Evolutionary conservation across 2,888 invertebrate species (phyloP), one percentile per base, ranked within the genome.

Genomic region (Zhuqinia jingwanae): DNA sequence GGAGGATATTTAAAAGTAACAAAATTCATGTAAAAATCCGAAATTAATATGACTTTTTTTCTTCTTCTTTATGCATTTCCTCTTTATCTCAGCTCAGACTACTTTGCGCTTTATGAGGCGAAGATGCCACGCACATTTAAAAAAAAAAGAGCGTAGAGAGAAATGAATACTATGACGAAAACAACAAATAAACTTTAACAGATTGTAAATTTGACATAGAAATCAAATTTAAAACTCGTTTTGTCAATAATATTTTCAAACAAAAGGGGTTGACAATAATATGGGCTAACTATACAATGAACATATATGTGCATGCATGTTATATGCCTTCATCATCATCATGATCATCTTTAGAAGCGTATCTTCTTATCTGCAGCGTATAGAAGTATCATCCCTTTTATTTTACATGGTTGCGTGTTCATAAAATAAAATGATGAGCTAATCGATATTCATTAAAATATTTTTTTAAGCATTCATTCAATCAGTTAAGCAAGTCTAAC

Each of bases 201-300:
- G 45, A 78, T 78, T 63, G 27, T 30, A 13, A 50, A 13, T 75
- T 82, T 82, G 82, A 82, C 82, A 82, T 27, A 75, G 78, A 78
- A 78, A 63, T 78, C 78, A 63, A 78, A 78, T 63, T 47, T 78
- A 63, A 78, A 78, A 78, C 78, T 78, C 45, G 78, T 78, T 78
- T 63, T 78, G 60, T 78, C 60, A 78, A 60, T 76, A 63, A 63
- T 42, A 63, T 56, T 63, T 27, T 56, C 58, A 60, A 47, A 63
- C 63, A 63, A 77, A 56, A 36, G 5, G 42, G 11, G n/a, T 68
- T 20, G 20, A n/a, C 22, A 58, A 56, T 58, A 15, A 76, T 53
- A 47, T 50, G 50, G 73, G 47, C 15, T 73, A 73, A 6, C 53
- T 6, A 36, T 36, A 36, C 36, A 36, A 6, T 36, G n/a, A n/a